Percentiles rank a stretch among this genome's conserved stretches.
These are phyloP conservation scores for Bicyclus anynana DNA, from an alignment of 1,140 invertebrate genomes.

Conservation along the genomic window DNA sequence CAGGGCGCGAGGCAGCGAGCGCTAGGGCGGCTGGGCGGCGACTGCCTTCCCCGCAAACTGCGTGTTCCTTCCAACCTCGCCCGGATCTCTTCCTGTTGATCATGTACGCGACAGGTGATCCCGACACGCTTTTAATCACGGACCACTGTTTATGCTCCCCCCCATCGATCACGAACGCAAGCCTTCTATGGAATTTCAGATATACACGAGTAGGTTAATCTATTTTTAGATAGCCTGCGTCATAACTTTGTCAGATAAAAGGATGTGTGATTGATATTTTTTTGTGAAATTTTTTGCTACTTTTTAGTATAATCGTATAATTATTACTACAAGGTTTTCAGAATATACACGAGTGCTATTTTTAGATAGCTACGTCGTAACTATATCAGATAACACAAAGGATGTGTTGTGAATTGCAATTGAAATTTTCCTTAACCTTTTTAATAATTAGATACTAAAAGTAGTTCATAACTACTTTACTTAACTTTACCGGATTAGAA, in stretches of 20 bases:
- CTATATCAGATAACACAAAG: too few relatives aligned
- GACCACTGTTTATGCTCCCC: constrained; percentile 20
- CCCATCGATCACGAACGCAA: constrained; percentile 11
- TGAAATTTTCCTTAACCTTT: too few relatives aligned
- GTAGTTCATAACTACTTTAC: too few relatives aligned
- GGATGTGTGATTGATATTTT: not conserved
- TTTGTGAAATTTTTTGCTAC: too few relatives aligned
- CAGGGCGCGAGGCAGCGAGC: constrained; percentile 30
- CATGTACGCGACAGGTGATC: constrained; percentile 70
- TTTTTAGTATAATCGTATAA: too few relatives aligned
- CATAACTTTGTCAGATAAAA: not conserved
- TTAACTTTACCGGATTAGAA: too few relatives aligned
- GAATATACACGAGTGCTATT: too few relatives aligned
- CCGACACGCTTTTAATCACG: constrained; percentile 41
- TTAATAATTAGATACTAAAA: too few relatives aligned
- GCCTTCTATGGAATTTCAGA: not conserved
- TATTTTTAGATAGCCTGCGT: not conserved
- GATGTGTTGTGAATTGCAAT: too few relatives aligned
- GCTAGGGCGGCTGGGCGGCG: constrained; percentile 69
- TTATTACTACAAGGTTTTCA: too few relatives aligned
- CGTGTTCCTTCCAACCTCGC: constrained; percentile 58
- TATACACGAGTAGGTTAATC: not conserved
- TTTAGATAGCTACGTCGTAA: too few relatives aligned
- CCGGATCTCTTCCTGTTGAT: constrained; percentile 71
- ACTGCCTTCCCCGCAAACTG: constrained; percentile 61